phyloP scores from a whole-genome alignment of 2,888 invertebrate species.

The Caenorhabditis sulstoni region DNA sequence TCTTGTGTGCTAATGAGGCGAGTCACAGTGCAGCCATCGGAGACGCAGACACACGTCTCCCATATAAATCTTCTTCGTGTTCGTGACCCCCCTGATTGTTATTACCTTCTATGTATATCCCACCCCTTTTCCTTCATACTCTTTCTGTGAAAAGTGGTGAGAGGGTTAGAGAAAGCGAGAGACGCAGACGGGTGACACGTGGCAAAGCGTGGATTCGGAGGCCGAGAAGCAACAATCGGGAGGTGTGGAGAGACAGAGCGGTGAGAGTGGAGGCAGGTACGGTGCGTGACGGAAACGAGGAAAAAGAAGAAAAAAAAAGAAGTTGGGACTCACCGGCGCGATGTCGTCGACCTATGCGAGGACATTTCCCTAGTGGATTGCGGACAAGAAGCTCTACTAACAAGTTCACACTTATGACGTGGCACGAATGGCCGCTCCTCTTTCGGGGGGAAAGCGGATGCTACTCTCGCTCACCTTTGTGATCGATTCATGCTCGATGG shows the following conservation, averaged over 20 bases:
- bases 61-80: slow-evolving; percentile 12
- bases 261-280: not conserved
- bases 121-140: not conserved
- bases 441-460: too few relatives aligned
- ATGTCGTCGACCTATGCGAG: slow-evolving; percentile 59
- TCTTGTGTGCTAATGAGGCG: slow-evolving; percentile 14
- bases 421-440: not conserved
- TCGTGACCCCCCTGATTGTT: slow-evolving; percentile 7
- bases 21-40: not conserved
- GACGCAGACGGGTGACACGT: slow-evolving; percentile 1
- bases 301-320: slow-evolving; percentile 16
- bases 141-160: not conserved
- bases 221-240: not conserved
- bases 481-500: slow-evolving; percentile 71
- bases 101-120: slow-evolving; percentile 3
- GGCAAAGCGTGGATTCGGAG: not conserved
- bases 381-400: slow-evolving; percentile 59
- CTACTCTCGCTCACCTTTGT: slow-evolving; percentile 63
- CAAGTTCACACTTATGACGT: slow-evolving; percentile 33
- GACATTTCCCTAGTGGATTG: slow-evolving; percentile 59
- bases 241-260: not conserved
- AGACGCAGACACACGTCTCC: not conserved
- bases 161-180: slow-evolving; percentile 3
- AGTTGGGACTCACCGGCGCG: slow-evolving; percentile 48
- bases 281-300: too few relatives aligned